Evolutionary conservation across 2,888 invertebrate genomes (phyloP), one percentile per base, ranked within the genome.

Genomic region (Cyaniris semiargus): DNA sequence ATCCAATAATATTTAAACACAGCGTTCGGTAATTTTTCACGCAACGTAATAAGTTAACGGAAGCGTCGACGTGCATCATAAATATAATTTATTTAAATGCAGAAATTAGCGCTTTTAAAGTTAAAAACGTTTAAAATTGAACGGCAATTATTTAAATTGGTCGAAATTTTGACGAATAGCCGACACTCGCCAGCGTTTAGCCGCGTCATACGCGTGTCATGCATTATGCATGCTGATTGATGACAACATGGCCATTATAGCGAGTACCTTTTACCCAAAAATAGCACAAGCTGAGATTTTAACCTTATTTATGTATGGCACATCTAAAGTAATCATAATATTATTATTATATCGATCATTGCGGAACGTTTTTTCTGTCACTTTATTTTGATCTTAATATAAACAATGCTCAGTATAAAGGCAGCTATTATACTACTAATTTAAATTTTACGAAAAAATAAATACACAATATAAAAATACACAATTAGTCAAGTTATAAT

Each of bases 101-200:
- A 66, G 66, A 31, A 66, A 66, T 66, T 66, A 66, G 27, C 66
- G 18, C 66, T 66, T 27, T 66, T 66, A 66, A 66, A 66, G 66
- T 71, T 71, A 38, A 71, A 71, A 71, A 38, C 21, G 38, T 71
- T 71, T 71, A 71, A 71, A 71, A 38, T 34, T 71, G 13, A 71
- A n/a, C 34, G 38, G 71, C 38, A 71, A 71, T 71, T 71, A 38
- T 71, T 34, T 21, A 71, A 71, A 71, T 71, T 71, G 38, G 38
- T 38, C n/a, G n/a, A 71, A 71, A 66, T 66, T 31, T 66, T 66
- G 66, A 66, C 2, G 66, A 66, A 66, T 66, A 27, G 66, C 66
- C 66, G 66, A 66, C 66, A 66, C 66, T 66, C 21, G 66, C 15
- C 8, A 23, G 60, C 66, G 27, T 66, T 66, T 31, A 66, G 6